phyloP scores from a whole-genome alignment of 1,140 invertebrate genomes.

The Centruroides sculpturatus region DNA sequence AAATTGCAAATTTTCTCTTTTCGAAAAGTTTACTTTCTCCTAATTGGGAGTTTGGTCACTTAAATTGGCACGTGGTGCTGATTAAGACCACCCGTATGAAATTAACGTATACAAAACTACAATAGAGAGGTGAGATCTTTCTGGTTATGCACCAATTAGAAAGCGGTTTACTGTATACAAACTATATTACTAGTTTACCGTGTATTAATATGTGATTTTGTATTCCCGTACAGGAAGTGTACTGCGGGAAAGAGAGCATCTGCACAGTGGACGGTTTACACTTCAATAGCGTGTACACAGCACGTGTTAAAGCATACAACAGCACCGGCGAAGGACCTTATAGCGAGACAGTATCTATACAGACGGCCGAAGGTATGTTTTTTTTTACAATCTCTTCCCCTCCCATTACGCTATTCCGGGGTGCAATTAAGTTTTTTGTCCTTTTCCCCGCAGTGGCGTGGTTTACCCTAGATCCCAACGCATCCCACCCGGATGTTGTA shows the following conservation, averaged over 20 bases:
- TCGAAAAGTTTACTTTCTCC: too few species aligned
- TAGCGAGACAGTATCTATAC: conserved; percentile 84
- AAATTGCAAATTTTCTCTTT: too few species aligned
- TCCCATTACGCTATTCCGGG: neutral
- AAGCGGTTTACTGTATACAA: too few species aligned
- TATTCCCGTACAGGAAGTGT: conserved; percentile 62
- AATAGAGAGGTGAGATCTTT: too few species aligned
- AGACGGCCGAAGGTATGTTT: conserved; percentile 82
- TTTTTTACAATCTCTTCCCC: neutral
- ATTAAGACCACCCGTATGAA: too few species aligned
- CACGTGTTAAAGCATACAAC: conserved; percentile 93
- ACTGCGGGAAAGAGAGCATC: conserved; percentile 89
- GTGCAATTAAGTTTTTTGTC: neutral
- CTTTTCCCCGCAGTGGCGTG: conserved; percentile 60
- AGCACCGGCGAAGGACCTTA: conserved; percentile 87
- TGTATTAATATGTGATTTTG: conserved; percentile 22
- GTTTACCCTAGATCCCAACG: conserved; percentile 74
- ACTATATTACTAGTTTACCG: neutral
- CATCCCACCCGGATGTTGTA: conserved; percentile 53
- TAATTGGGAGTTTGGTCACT: too few species aligned
- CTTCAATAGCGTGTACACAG: conserved; percentile 93
- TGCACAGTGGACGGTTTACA: conserved; percentile 95
- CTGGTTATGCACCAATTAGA: too few species aligned
- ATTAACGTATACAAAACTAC: too few species aligned
- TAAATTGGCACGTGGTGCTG: too few species aligned